Conservation (phyloP, 1,140 invertebrate genomes). For the Cyclina sinensis region DNA sequence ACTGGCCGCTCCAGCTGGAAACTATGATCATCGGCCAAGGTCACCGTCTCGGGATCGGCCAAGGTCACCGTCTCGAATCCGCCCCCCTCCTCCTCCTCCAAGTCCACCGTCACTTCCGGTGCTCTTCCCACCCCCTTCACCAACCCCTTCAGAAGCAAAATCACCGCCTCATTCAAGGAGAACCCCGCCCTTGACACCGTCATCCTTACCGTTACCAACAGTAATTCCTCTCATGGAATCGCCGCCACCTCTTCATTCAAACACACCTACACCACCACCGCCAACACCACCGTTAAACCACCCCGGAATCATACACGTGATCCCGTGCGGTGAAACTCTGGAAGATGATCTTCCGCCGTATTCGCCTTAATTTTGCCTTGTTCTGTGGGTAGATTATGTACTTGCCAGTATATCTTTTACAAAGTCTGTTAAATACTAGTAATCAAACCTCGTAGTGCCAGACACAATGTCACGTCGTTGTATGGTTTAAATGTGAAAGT, state of each 20-base stretch:
- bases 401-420: too few relatives aligned
- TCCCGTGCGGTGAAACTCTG: conserved; percentile 32
- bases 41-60: background rate
- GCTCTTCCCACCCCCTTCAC: conserved; percentile 10
- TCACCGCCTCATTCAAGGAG: background rate
- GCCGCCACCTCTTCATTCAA: background rate
- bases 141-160: background rate
- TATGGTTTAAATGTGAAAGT: too few relatives aligned
- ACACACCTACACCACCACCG: conserved; percentile 19
- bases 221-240: background rate
- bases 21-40: background rate
- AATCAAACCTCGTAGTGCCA: too few relatives aligned
- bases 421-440: too few relatives aligned
- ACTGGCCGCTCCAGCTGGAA: background rate
- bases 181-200: background rate
- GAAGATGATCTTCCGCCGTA: conserved; percentile 28
- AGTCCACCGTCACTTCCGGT: background rate
- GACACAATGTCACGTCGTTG: too few relatives aligned
- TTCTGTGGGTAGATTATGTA: too few relatives aligned
- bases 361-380: conserved; percentile 6
- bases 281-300: conserved; percentile 12
- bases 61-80: background rate
- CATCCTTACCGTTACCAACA: background rate
- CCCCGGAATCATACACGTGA: conserved; percentile 45
- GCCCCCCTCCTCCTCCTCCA: background rate